phyloP scores from a whole-genome alignment of 1,140 invertebrate genomes.

The Drosophila albomicans region DNA sequence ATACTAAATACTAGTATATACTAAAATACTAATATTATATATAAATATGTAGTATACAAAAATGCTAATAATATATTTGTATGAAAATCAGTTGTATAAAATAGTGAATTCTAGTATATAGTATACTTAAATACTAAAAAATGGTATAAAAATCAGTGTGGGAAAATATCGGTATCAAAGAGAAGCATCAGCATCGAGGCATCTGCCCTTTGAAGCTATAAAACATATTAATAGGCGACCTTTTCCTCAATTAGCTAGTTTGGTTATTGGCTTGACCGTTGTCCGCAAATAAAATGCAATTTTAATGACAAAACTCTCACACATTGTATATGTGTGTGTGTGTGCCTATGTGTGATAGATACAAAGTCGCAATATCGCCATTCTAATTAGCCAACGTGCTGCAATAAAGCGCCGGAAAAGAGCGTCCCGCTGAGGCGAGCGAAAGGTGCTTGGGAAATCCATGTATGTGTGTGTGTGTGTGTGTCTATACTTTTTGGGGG shows the following conservation, averaged over 20 bases:
- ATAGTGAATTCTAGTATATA: too few species aligned
- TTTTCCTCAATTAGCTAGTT: conserved; percentile 20
- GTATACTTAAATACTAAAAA: too few species aligned
- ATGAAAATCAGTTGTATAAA: too few species aligned
- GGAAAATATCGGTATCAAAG: too few species aligned
- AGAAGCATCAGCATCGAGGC: too few species aligned
- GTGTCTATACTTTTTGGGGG: conserved; percentile 17
- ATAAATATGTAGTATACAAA: too few species aligned
- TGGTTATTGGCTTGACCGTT: conserved; percentile 31
- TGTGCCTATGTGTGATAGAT: background rate
- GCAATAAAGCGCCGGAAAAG: conserved; percentile 67
- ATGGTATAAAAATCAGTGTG: too few species aligned
- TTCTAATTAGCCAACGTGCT: conserved; percentile 73
- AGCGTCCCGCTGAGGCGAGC: conserved; percentile 23
- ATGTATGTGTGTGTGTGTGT: background rate
- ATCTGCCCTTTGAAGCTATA: background rate
- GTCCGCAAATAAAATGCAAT: conserved; percentile 70
- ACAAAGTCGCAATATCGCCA: conserved; percentile 63
- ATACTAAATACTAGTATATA: too few species aligned
- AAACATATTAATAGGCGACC: background rate
- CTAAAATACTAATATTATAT: too few species aligned
- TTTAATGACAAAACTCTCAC: conserved; percentile 68
- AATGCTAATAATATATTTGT: too few species aligned
- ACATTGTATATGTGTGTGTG: conserved; percentile 32
- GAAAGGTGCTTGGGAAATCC: background rate